Percentiles rank a stretch among this genome's conserved stretches.
phyloP scores from a whole-genome alignment of 2,113 vertebrate genomes.

The Pogonocichla stellata region DNA sequence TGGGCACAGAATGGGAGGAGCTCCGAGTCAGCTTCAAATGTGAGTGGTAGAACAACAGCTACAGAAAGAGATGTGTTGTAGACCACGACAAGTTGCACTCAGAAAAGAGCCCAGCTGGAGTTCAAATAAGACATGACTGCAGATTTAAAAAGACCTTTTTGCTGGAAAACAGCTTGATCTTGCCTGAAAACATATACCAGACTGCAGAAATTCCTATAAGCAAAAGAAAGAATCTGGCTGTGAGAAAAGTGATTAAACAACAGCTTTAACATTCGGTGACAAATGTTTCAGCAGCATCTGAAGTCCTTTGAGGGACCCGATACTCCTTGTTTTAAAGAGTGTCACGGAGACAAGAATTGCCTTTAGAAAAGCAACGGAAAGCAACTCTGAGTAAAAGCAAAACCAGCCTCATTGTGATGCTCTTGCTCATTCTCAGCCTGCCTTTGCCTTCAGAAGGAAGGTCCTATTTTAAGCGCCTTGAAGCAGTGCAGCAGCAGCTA shows the following conservation, averaged over 20 bases:
- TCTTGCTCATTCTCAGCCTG: not conserved
- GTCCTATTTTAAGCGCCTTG: not conserved
- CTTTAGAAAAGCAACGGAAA: not conserved
- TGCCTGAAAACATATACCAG: conserved; percentile 50
- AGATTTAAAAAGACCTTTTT: conserved; percentile 63
- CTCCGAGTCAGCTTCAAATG: not conserved
- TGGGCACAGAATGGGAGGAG: not conserved
- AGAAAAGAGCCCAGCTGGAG: conserved; percentile 46
- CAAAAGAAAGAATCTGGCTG: conserved; percentile 33
- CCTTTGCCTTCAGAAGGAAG: not conserved
- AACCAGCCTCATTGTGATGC: not conserved
- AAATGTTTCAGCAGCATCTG: conserved; percentile 23
- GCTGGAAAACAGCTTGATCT: conserved; percentile 57
- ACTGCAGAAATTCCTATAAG: conserved; percentile 43
- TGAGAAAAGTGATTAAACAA: conserved; percentile 68
- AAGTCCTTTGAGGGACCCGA: not conserved
- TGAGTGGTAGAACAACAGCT: not conserved
- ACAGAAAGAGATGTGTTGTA: conserved; percentile 13
- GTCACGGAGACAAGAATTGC: not conserved
- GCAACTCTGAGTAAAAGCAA: not conserved
- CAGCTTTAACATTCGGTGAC: conserved; percentile 10
- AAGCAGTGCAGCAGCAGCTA: not conserved
- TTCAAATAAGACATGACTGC: conserved; percentile 45
- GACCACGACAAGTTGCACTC: conserved; percentile 7
- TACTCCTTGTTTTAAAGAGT: conserved; percentile 3